Evolutionary conservation across 30 jellyfish, hydroid and myxozoan genomes (phyloP).

Genomic region (Turritopsis rubra): DNA sequence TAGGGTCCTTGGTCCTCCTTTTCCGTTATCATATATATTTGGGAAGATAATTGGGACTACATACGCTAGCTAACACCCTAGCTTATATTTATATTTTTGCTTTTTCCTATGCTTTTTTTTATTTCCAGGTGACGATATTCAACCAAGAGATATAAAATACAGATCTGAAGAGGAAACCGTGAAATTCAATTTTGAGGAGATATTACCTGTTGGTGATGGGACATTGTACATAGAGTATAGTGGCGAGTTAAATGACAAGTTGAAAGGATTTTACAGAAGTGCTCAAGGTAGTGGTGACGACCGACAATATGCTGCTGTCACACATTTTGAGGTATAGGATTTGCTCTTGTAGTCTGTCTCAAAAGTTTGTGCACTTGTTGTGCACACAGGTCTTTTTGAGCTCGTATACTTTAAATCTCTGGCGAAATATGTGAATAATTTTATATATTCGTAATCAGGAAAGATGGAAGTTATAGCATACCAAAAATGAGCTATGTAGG

Average conservation of each 20-base stretch:
- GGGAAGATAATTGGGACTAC: no score
- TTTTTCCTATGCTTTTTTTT: not conserved
- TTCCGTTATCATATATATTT: no score
- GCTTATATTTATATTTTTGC: not conserved
- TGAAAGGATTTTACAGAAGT: constrained; percentile 87
- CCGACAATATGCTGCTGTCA: constrained; percentile 75
- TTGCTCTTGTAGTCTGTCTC: no score
- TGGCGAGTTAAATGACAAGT: constrained; percentile 71
- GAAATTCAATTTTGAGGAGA: constrained; percentile 46
- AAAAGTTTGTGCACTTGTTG: no score
- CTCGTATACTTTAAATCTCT: no score
- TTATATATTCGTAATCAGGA: no score
- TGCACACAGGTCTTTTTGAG: not conserved
- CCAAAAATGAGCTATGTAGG: no score
- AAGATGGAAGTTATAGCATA: no score
- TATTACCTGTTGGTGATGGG: constrained; percentile 53
- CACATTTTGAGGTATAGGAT: constrained; percentile 69
- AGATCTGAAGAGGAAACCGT: constrained; percentile 52
- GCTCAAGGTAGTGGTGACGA: constrained; percentile 55
- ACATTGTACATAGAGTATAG: constrained; percentile 33
- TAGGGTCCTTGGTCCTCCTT: no score
- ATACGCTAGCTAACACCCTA: no score
- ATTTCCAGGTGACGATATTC: not conserved
- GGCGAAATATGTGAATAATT: no score
- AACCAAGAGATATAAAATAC: constrained; percentile 44